A percentile compares a stretch with the other conserved stretches of the same genome.
Evolutionary conservation across 2,888 invertebrate genomes (phyloP).

Genomic region (Plemyria rubiginata): DNA sequence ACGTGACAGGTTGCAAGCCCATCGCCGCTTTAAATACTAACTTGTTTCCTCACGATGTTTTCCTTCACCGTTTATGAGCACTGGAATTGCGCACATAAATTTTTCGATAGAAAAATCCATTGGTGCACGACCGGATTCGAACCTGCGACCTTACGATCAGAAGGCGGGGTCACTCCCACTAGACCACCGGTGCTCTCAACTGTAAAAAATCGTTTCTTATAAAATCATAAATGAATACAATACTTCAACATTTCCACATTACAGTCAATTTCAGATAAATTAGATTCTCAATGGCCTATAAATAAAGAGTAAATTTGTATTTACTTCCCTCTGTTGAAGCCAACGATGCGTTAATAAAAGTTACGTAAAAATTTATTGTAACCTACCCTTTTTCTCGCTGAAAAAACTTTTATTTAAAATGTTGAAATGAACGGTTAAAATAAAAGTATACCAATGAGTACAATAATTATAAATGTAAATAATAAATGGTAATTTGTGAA

Average conservation of each 20-base stretch:
- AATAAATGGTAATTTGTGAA: conserved; percentile 61
- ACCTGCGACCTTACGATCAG: no score
- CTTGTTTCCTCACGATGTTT: no score
- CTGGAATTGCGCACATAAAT: no score
- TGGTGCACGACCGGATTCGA: no score
- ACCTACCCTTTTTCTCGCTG: conserved; percentile 36
- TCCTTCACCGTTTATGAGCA: no score
- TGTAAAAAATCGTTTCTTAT: no score
- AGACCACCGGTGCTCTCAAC: no score
- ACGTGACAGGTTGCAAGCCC: no score
- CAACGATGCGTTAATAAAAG: conserved; percentile 23
- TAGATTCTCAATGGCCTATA: conserved; percentile 22
- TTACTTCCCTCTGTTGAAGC: conserved; percentile 15
- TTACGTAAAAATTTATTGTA: conserved; percentile 20
- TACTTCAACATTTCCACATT: conserved; percentile 18
- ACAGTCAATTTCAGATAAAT: conserved; percentile 21
- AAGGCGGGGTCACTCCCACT: no score
- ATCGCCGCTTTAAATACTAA: no score
- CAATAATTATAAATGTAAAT: conserved; percentile 80
- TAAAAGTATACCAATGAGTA: conserved; percentile 80
- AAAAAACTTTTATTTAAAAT: conserved; percentile 41
- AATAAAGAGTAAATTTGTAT: conserved; percentile 24
- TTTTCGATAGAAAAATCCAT: no score
- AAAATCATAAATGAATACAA: conserved; percentile 11
- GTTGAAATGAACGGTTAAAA: conserved; percentile 49